Percentiles rank a stretch among this genome's conserved stretches.
These are phyloP conservation scores for Lymantria monacha DNA, from an alignment of 2,888 invertebrate genomes.

Conservation along the genomic window DNA sequence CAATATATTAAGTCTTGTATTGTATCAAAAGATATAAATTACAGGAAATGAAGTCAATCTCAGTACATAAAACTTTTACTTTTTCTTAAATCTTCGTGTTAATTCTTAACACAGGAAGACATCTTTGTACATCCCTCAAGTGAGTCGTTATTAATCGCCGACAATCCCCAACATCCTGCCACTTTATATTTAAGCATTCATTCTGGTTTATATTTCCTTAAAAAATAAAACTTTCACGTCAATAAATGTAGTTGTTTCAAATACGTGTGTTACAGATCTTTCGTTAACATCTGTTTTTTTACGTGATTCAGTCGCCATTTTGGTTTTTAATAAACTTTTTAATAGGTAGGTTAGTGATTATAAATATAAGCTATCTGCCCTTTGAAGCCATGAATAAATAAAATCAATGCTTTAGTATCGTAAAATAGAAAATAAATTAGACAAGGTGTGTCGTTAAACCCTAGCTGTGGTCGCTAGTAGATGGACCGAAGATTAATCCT, in stretches of 20 bases:
- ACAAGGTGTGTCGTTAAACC: too few species aligned
- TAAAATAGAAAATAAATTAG: too few species aligned
- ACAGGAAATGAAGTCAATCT: not conserved
- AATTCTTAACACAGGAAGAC: slow-evolving; percentile 5
- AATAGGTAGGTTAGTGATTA: too few species aligned
- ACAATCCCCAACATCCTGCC: slow-evolving; percentile 7
- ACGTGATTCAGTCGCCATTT: slow-evolving; percentile 5
- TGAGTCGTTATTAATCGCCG: not conserved
- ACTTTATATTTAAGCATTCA: slow-evolving; percentile 2
- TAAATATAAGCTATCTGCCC: too few species aligned
- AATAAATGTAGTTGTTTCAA: slow-evolving; percentile 10
- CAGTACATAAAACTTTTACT: not conserved
- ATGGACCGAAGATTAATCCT: too few species aligned
- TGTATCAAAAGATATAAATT: not conserved
- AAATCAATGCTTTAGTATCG: too few species aligned
- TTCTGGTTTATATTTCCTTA: slow-evolving; percentile 8
- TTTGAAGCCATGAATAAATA: too few species aligned
- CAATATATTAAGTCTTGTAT: not conserved
- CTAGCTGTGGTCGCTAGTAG: too few species aligned
- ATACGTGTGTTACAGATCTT: slow-evolving; percentile 1
- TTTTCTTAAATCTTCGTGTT: not conserved
- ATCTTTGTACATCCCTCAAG: slow-evolving; percentile 2
- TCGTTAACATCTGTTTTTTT: slow-evolving; percentile 19
- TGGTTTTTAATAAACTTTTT: slow-evolving; percentile 13
- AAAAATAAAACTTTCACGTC: slow-evolving; percentile 4